Percentiles rank a stretch among this genome's conserved stretches.
Evolutionary conservation across 2,888 invertebrate species (phyloP).

Genomic region (Agrochola litura): DNA sequence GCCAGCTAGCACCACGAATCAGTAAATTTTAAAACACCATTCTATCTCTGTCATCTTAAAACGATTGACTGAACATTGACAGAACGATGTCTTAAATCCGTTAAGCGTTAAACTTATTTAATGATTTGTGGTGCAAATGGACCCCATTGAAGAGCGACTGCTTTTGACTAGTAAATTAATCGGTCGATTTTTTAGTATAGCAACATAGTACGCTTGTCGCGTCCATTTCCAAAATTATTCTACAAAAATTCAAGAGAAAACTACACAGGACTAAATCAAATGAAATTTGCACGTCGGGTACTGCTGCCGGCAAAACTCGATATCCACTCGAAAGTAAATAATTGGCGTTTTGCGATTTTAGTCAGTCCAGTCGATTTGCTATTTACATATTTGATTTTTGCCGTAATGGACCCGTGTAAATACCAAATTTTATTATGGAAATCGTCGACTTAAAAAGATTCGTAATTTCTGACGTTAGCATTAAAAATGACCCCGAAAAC

Average conservation of each 20-base stretch:
- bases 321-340: background rate
- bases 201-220: slow-evolving; percentile 32
- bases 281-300: slow-evolving; percentile 27
- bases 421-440: background rate
- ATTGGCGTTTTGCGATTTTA: background rate
- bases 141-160: background rate
- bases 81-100: background rate
- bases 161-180: background rate
- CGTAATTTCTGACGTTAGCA: slow-evolving; percentile 29
- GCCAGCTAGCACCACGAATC: too few species aligned
- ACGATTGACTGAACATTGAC: background rate
- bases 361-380: background rate
- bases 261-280: slow-evolving; percentile 9
- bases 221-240: slow-evolving; percentile 65
- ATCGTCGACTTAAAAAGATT: background rate
- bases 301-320: background rate
- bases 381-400: background rate
- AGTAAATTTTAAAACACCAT: background rate
- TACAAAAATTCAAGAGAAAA: slow-evolving; percentile 6
- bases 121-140: too few species aligned
- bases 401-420: background rate
- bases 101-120: background rate
- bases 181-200: background rate
- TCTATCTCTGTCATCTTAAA: background rate
- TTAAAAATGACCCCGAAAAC: background rate